Percentiles rank a stretch among this genome's conserved stretches.
phyloP scores from a whole-genome alignment of 2,113 vertebrate genomes.

The Laticauda laticaudata region DNA sequence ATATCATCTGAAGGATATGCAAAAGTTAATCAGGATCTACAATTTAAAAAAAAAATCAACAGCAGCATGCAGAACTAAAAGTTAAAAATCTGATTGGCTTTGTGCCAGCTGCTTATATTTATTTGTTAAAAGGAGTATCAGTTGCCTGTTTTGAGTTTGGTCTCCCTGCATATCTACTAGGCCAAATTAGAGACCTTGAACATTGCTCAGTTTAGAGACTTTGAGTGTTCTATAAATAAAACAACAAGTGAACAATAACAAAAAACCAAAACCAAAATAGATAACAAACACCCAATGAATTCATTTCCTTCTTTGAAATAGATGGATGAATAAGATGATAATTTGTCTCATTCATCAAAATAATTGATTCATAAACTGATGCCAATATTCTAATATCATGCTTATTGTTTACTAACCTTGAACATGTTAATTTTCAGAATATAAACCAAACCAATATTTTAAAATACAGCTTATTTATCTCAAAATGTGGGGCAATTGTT shows the following conservation, averaged over 20 bases:
- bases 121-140: neutral
- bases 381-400: neutral
- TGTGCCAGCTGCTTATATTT: neutral
- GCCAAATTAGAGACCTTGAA: neutral
- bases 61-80: neutral
- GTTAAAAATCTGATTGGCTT: neutral
- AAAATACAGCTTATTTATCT: neutral
- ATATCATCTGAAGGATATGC: neutral
- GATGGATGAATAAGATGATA: neutral
- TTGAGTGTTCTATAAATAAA: neutral
- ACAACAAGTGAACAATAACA: neutral
- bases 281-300: neutral
- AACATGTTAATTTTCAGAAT: neutral
- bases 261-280: neutral
- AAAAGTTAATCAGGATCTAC: neutral
- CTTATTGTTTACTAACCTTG: neutral
- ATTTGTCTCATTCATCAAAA: neutral
- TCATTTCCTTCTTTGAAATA: neutral
- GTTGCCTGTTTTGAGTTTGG: neutral
- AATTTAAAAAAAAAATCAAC: neutral
- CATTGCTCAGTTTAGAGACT: neutral
- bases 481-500: neutral
- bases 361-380: neutral
- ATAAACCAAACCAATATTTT: neutral
- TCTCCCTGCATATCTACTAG: neutral